Conservation (phyloP, 2,888 invertebrate genomes). For the Crocallis elinguaria region DNA sequence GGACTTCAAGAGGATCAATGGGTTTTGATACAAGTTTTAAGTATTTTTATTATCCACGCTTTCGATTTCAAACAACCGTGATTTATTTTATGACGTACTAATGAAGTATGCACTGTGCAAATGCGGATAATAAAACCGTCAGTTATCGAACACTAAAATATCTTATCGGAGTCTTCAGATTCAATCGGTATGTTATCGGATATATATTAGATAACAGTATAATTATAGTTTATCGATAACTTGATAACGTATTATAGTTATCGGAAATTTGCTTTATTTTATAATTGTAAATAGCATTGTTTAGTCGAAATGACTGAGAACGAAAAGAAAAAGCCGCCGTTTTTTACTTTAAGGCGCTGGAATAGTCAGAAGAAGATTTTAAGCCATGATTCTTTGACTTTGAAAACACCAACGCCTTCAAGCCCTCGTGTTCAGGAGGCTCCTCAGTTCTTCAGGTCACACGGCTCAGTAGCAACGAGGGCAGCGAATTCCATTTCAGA, state of each 20-base stretch:
- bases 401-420: slow-evolving; percentile 13
- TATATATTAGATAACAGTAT: slow-evolving; percentile 24
- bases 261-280: slow-evolving; percentile 36
- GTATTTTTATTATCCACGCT: slow-evolving; percentile 15
- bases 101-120: background rate
- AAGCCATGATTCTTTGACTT: slow-evolving; percentile 38
- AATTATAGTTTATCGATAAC: slow-evolving; percentile 19
- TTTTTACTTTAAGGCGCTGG: slow-evolving; percentile 69
- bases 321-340: slow-evolving; percentile 64
- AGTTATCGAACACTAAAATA: slow-evolving; percentile 18
- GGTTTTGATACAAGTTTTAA: slow-evolving; percentile 38
- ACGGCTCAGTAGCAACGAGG: slow-evolving; percentile 37
- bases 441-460: slow-evolving; percentile 40
- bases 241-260: slow-evolving; percentile 39
- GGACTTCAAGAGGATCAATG: slow-evolving; percentile 46
- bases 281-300: slow-evolving; percentile 34
- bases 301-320: slow-evolving; percentile 68
- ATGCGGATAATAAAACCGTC: background rate
- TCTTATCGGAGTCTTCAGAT: slow-evolving; percentile 31
- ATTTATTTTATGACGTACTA: slow-evolving; percentile 10
- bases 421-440: slow-evolving; percentile 19
- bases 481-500: slow-evolving; percentile 47
- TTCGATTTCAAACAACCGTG: slow-evolving; percentile 18
- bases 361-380: slow-evolving; percentile 51
- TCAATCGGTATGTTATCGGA: slow-evolving; percentile 29